phyloP scores from a whole-genome alignment of 2,888 invertebrate genomes.

The Arge pagana region DNA sequence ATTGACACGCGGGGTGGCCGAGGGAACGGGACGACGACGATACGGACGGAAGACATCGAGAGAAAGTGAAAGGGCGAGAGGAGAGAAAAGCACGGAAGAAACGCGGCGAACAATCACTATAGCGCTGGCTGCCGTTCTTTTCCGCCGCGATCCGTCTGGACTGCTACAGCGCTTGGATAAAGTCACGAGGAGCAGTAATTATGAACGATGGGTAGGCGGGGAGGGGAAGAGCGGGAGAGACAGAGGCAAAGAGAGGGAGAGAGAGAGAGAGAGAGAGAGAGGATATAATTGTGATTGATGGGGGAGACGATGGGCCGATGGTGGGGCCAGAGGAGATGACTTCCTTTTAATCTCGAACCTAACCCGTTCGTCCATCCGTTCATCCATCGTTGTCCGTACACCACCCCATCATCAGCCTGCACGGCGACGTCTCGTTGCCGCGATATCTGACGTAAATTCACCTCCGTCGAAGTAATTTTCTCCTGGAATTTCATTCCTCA shows the following conservation, averaged over 20 bases:
- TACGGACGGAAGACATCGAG: background rate
- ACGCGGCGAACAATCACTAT: slow-evolving; percentile 12
- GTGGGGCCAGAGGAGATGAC: slow-evolving; percentile 46
- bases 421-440: too few species aligned
- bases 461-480: too few species aligned
- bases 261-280: slow-evolving; percentile 38
- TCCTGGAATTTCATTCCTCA: too few species aligned
- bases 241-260: too few species aligned
- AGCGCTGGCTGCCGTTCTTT: slow-evolving; percentile 1
- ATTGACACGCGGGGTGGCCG: background rate
- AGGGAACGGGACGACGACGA: background rate
- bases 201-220: slow-evolving; percentile 52
- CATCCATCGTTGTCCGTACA: slow-evolving; percentile 12
- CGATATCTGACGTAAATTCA: too few species aligned
- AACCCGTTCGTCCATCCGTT: slow-evolving; percentile 53
- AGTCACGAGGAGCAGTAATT: slow-evolving; percentile 56
- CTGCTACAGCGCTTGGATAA: slow-evolving; percentile 40
- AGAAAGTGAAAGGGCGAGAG: too few species aligned
- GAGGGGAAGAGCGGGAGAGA: too few species aligned
- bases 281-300: slow-evolving; percentile 58
- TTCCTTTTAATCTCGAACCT: slow-evolving; percentile 58
- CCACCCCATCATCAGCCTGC: background rate
- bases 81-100: background rate
- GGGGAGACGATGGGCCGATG: slow-evolving; percentile 41
- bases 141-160: slow-evolving; percentile 19